A percentile compares a stretch with the other conserved stretches of the same genome.
These are phyloP conservation scores for Athripsodes cinereus DNA, from an alignment of 2,888 invertebrate species.

Conservation along the genomic window DNA sequence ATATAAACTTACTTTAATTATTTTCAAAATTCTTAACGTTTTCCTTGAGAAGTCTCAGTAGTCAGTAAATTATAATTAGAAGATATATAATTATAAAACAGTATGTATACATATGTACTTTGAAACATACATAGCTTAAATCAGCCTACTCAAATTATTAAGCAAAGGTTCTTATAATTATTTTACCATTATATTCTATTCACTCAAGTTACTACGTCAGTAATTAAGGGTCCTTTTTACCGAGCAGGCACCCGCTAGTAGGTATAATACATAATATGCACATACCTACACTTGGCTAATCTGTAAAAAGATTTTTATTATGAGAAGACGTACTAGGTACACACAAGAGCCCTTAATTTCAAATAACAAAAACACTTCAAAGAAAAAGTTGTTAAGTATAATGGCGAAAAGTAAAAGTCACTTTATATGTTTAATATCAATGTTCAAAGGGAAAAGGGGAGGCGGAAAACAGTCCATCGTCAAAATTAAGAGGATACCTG, in stretches of 20 bases:
- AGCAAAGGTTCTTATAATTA: no score
- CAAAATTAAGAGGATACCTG: background rate
- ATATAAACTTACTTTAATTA: no score
- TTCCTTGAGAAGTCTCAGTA: no score
- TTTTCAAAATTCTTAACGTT: no score
- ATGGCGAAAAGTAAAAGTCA: background rate
- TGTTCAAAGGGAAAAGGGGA: background rate
- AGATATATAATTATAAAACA: no score
- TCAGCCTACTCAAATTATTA: no score
- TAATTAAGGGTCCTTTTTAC: background rate
- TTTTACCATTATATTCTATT: background rate
- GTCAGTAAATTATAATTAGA: no score
- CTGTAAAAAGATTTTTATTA: background rate
- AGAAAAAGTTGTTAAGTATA: background rate
- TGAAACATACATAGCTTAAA: no score
- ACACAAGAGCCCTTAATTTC: background rate
- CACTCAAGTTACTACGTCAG: background rate
- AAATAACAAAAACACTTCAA: constrained; percentile 1
- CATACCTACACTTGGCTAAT: background rate
- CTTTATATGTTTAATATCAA: constrained; percentile 2
- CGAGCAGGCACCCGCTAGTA: background rate
- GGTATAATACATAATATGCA: no score
- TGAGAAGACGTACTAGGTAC: background rate
- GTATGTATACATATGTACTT: no score
- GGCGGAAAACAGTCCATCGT: background rate